phyloP scores from a whole-genome alignment of 2,113 vertebrate genomes.

The Notothenia rossii region DNA sequence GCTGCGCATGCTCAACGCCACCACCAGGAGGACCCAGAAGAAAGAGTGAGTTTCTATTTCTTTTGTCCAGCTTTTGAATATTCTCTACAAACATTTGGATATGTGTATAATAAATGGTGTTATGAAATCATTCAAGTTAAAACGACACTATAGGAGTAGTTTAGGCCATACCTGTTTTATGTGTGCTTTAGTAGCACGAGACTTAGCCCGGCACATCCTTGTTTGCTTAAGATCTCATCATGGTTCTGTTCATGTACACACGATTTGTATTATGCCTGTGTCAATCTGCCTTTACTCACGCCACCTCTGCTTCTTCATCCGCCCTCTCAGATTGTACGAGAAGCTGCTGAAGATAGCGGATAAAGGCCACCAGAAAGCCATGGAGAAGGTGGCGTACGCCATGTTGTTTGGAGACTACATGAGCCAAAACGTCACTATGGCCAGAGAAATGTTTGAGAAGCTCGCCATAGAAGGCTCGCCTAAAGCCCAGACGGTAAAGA shows the following conservation, averaged over 20 bases:
- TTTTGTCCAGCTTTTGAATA: no score
- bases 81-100: no score
- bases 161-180: not conserved
- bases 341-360: constrained; percentile 91
- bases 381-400: constrained; percentile 96
- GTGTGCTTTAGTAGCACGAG: not conserved
- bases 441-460: constrained; percentile 93
- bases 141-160: not conserved
- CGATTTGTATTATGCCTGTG: not conserved
- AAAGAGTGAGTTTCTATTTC: constrained; percentile 88
- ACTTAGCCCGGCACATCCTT: constrained; percentile 32
- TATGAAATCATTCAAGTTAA: not conserved
- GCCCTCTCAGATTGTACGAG: constrained; percentile 88
- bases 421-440: constrained; percentile 89
- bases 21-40: constrained; percentile 91
- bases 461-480: constrained; percentile 94
- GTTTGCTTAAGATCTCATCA: constrained; percentile 29
- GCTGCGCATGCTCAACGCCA: constrained; percentile 91
- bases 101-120: not conserved
- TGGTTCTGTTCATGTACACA: constrained; percentile 11
- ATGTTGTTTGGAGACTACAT: constrained; percentile 96
- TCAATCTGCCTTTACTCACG: not conserved
- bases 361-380: constrained; percentile 93
- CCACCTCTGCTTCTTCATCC: constrained; percentile 11
- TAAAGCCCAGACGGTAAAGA: constrained; percentile 92